Base-by-base conservation (phyloP, 2,888 invertebrate species). In the Smittia aterrima region DNA sequence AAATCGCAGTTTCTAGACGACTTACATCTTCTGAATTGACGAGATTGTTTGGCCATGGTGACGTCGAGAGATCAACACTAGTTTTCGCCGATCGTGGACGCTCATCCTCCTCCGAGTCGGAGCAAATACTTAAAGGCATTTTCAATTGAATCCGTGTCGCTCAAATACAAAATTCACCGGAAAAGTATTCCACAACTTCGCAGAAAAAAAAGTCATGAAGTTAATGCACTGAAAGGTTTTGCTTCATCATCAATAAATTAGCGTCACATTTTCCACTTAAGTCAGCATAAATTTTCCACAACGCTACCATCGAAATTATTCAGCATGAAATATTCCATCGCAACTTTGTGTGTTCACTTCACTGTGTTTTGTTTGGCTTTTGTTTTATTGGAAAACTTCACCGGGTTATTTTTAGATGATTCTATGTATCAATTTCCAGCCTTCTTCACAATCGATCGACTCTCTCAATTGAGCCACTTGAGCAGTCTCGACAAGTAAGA, bases 121-220 rank as follows among this genome's bases (percentile, higher is more conserved):
- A 83, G 76, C 81, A 83, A 68, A 82, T 82, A 76, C 81, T 81
- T 76, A 82, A 82, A 76, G 81, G 81, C 81, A 82, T 82, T 79
- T 20, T 70, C 13, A 16, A 47, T 47, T 2, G n/a, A n/a, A 6
- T 47, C 11, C 16, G 16, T 16, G 11, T 47, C 16, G 47, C 11
- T 16, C 16, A n/a, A 47, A 32, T 32, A 3, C 4, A 3, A 32
- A 32, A 32, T 32, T 32, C 32, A 32, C 9, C 32, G 32, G 32
- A 32, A 32, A 32, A 32, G n/a, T 32, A 6, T 32, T 32, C 32
- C 32, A 32, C 32, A 32, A 32, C 32, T 32, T 32, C 32, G 32
- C 32, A 32, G 32, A 47, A n/a, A n/a, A n/a, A 6, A 3, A n/a
- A 47, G 47, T 47, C 47, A 47, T 16, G 47, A 47, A 47, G 47